Base-by-base conservation (phyloP, 2,888 invertebrate genomes). In the Ligdia adustata region DNA sequence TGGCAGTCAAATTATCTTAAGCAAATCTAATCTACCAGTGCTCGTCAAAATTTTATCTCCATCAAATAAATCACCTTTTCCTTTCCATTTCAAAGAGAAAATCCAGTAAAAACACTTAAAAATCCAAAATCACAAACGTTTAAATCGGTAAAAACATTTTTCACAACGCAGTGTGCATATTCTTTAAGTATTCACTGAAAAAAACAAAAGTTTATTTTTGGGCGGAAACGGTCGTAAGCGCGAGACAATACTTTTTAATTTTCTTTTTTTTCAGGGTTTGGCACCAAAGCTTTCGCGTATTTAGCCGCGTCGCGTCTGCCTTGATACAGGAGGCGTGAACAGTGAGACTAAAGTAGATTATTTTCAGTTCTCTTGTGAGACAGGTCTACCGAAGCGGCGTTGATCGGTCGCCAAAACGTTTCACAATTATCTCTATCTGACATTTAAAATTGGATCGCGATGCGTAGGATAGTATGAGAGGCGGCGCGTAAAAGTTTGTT, bases 401-500 rank as follows among this genome's bases (percentile, higher is more conserved):
- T 85, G 86, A 85, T 74, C 70, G 66, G 74, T 72, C 78, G 88
- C 87, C 88, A 85, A 79, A 67, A 69, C 59, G 79, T 87, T 88
- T 79, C 88, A 88, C 88, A 89, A 89, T 88, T 87, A 22, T 22
- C 87, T 84, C 86, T 84, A 82, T 82, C 84, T 89, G 89, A 89
- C 88, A 90, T 89, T 89, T 88, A 87, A 90, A 90, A 89, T 87
- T 83, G 86, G 88, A 86, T 79, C 86, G 78, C 72, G 66, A 67
- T 62, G 72, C 73, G 76, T 69, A 70, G 70, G 70, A 63, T 75
- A 72, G 67, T 45, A 50, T 69, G 61, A 67, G 75, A 74, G 75
- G 52, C 54, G 57, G 60, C 42, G 51, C 38, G 40, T 35, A 9
- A 33, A 35, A 32, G 1, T 12, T 29, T 46, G 24, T 31, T 35